A percentile compares a stretch with the other conserved stretches of the same genome.
Conservation (phyloP, 2,888 invertebrate species). For the Drosophila meridionalis region DNA sequence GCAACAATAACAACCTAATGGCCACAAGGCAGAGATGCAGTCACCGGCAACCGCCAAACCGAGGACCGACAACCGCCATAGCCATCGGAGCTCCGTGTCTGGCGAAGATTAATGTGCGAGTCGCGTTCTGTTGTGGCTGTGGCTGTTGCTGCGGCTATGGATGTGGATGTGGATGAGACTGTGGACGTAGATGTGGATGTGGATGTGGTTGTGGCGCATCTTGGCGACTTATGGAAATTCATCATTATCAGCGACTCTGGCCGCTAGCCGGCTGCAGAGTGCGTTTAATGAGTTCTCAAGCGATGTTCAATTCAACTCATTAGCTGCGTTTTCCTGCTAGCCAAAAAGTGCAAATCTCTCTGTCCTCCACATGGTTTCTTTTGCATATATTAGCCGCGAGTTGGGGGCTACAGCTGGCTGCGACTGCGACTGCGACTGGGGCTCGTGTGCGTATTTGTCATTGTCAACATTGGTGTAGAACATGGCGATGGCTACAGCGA, state of each 20-base stretch:
- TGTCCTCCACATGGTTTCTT: slow-evolving; percentile 45
- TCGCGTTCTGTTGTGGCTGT: slow-evolving; percentile 67
- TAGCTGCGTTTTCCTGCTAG: slow-evolving; percentile 76
- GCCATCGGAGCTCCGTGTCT: slow-evolving; percentile 60
- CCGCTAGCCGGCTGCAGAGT: slow-evolving; percentile 40
- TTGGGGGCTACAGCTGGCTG: slow-evolving; percentile 6
- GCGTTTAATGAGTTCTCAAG: slow-evolving; percentile 81
- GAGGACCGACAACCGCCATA: slow-evolving; percentile 26
- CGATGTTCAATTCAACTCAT: slow-evolving; percentile 79
- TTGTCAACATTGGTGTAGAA: slow-evolving; percentile 84
- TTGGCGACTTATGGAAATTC: slow-evolving; percentile 83
- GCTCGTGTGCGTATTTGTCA: slow-evolving; percentile 84
- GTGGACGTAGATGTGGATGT: slow-evolving; percentile 27
- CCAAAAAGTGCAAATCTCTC: slow-evolving; percentile 69
- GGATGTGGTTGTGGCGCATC: slow-evolving; percentile 45
- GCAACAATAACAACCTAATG: slow-evolving; percentile 49
- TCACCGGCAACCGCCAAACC: slow-evolving; percentile 33
- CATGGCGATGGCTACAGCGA: slow-evolving; percentile 53
- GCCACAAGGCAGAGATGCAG: slow-evolving; percentile 56
- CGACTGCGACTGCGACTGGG: slow-evolving; percentile 18
- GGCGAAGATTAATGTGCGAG: slow-evolving; percentile 81
- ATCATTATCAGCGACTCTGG: slow-evolving; percentile 73
- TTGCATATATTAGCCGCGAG: slow-evolving; percentile 59
- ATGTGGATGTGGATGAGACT: slow-evolving; percentile 21
- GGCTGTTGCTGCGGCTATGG: slow-evolving; percentile 13